phyloP scores from a whole-genome alignment of 2,888 invertebrate species.

The Hirtodrosophila alboralis region DNA sequence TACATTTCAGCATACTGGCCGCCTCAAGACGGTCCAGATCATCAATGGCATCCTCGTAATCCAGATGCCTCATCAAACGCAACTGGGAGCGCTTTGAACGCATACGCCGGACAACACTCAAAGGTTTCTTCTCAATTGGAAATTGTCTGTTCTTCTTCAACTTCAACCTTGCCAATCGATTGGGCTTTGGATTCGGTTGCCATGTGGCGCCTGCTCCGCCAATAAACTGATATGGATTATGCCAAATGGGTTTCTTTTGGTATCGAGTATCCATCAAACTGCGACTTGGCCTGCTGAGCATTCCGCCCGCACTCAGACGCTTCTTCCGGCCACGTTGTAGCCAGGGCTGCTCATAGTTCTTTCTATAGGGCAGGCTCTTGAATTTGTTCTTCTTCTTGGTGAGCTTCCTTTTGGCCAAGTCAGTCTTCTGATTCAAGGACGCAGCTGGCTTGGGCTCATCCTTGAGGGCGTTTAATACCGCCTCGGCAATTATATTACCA shows the following conservation, averaged over 20 bases:
- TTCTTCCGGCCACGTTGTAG: not conserved
- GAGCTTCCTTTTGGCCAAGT: not conserved
- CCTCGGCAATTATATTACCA: not conserved
- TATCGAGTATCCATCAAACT: too few relatives aligned
- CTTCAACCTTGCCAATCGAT: not conserved
- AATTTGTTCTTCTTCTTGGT: not conserved
- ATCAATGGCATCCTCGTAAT: slow-evolving; percentile 52
- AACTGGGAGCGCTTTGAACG: slow-evolving; percentile 16
- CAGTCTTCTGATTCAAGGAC: too few relatives aligned
- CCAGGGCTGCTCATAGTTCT: not conserved
- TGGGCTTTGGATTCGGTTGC: not conserved
- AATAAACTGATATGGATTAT: slow-evolving; percentile 15
- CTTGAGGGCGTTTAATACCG: not conserved
- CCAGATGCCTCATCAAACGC: slow-evolving; percentile 34
- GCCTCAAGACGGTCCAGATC: slow-evolving; percentile 37
- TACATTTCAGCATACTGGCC: not conserved
- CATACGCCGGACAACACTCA: not conserved
- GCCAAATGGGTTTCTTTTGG: slow-evolving; percentile 8
- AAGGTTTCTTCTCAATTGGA: not conserved
- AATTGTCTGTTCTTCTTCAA: not conserved
- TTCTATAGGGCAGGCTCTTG: not conserved
- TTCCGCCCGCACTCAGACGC: slow-evolving; percentile 32
- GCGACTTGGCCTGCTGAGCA: not conserved
- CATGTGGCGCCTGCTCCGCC: slow-evolving; percentile 18
- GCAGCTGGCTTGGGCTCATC: not conserved